Conservation (phyloP, 2,113 vertebrate genomes). For the Coreoperca whiteheadi region DNA sequence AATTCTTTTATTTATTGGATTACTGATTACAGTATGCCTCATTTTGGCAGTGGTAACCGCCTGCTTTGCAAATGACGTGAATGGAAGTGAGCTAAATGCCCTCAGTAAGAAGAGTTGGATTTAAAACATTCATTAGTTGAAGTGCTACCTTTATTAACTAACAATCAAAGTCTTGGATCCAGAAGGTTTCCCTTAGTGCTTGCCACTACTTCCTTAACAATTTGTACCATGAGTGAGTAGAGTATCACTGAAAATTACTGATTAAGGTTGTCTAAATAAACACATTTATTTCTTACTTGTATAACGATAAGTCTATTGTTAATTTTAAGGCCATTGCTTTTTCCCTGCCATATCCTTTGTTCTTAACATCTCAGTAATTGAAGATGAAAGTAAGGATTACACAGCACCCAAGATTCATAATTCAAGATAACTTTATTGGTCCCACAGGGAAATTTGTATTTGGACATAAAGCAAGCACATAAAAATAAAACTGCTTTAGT, state of each 20-base stretch:
- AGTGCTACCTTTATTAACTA: not conserved
- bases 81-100: not conserved
- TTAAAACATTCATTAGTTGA: not conserved
- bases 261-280: not conserved
- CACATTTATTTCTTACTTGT: not conserved
- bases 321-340: not conserved
- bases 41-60: not conserved
- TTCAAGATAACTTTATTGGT: slow-evolving; percentile 17
- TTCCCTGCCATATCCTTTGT: not conserved
- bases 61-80: not conserved
- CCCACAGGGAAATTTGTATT: not conserved
- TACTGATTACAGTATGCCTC: not conserved
- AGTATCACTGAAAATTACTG: not conserved
- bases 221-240: not conserved
- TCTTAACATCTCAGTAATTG: not conserved
- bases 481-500: slow-evolving; percentile 33
- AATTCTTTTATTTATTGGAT: not conserved
- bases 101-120: not conserved
- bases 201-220: not conserved
- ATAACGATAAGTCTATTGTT: not conserved
- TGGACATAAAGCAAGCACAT: slow-evolving; percentile 26
- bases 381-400: not conserved
- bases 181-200: not conserved
- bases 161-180: not conserved
- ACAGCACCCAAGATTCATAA: slow-evolving; percentile 25